Evolutionary conservation across 2,888 invertebrate genomes (phyloP), one percentile per base, ranked within the genome.

Genomic region (Chouioia cunea): DNA sequence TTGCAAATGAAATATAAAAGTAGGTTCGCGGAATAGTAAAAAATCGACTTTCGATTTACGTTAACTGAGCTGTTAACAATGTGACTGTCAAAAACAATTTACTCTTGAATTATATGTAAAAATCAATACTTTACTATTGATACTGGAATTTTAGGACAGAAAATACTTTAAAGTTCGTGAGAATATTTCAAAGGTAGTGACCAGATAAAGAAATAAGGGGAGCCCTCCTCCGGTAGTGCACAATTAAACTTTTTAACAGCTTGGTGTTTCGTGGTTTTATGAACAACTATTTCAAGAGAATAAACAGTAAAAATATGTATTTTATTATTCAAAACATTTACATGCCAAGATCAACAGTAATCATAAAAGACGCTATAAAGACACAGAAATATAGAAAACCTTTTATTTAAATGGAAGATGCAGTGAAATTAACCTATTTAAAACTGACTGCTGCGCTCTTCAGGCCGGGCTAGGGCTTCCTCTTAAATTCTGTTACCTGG

Each of bases 391-490:
- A n/a, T n/a, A n/a, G n/a, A n/a, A n/a, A n/a, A n/a, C n/a, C n/a
- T n/a, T n/a, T n/a, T n/a, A n/a, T n/a, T n/a, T n/a, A n/a, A n/a
- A n/a, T n/a, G n/a, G n/a, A n/a, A n/a, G n/a, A n/a, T n/a, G n/a
- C n/a, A n/a, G n/a, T n/a, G n/a, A n/a, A n/a, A n/a, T n/a, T 36
- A 50, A 18, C 48, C 59, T 56, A 50, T n/a, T 10, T 10, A 43
- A 56, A 36, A 53, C 27, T 15, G 65, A 73, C 56, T 66, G 64
- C 75, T 78, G 78, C 80, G 81, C 80, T 81, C 78, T 80, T 80
- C 85, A 85, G 84, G 85, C 85, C 85, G 85, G 85, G 84, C 83
- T 83, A 82, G 85, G 85, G 84, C 83, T 85, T 82, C 81, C 81
- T 81, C 77, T 76, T 75, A 60, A 66, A 23, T 27, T 58, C 48